Conservation (phyloP, 2,797 vertebrate species). For the Macropus fuliginosus region DNA sequence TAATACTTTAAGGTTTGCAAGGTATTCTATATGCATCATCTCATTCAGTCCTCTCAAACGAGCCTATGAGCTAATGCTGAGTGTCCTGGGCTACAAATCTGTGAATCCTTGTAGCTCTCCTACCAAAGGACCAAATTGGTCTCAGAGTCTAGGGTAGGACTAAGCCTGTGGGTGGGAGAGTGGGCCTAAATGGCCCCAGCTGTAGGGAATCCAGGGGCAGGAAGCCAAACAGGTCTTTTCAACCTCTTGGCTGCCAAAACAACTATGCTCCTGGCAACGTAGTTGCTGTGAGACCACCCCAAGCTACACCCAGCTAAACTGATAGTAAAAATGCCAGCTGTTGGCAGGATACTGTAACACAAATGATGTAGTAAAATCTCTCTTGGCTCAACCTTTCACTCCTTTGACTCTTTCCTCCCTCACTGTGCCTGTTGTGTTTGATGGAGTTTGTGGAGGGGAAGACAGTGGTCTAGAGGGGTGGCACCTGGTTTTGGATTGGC, state of each 20-base stretch:
- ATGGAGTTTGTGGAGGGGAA: background rate
- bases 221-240: background rate
- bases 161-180: background rate
- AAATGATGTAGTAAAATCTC: background rate
- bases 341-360: background rate
- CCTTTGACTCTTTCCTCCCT: background rate
- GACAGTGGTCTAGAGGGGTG: background rate
- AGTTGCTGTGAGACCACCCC: background rate
- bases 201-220: background rate
- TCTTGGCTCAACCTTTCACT: background rate
- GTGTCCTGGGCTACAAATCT: background rate
- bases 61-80: background rate
- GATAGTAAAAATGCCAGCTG: background rate
- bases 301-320: background rate
- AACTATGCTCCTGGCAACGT: background rate
- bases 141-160: background rate
- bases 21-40: background rate
- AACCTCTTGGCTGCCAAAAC: background rate
- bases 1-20: background rate
- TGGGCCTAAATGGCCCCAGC: background rate
- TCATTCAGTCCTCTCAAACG: background rate
- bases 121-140: background rate
- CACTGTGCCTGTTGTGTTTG: background rate
- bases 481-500: background rate
- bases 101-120: background rate